Conservation (phyloP, 2,113 vertebrate species). For the Planiliza haematocheilus region DNA sequence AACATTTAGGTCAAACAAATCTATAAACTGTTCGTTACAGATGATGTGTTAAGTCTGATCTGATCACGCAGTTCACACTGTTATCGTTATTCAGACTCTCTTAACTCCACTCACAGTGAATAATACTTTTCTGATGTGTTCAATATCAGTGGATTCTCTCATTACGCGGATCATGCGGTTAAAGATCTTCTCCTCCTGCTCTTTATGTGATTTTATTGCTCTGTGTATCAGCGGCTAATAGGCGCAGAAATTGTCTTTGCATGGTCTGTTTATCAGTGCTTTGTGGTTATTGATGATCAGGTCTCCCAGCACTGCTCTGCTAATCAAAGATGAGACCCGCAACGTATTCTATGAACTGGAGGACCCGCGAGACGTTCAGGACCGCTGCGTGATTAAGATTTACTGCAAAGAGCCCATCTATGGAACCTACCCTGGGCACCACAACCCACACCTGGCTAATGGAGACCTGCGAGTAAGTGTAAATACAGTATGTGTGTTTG, state of each 20-base stretch:
- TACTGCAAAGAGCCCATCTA: conserved; percentile 96
- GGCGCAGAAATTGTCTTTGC: conserved; percentile 24
- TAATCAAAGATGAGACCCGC: conserved; percentile 97
- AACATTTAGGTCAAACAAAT: conserved; percentile 5
- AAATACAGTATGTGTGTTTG: background rate
- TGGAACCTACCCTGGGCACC: conserved; percentile 89
- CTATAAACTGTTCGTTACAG: background rate
- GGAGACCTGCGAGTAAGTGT: conserved; percentile 93
- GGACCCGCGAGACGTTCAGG: conserved; percentile 96
- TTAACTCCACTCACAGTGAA: background rate
- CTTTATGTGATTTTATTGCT: conserved; percentile 10
- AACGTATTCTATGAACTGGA: conserved; percentile 98
- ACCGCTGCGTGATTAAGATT: conserved; percentile 98
- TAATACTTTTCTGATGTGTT: conserved; percentile 38
- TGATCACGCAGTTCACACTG: background rate
- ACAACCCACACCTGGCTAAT: conserved; percentile 90
- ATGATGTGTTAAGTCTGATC: conserved; percentile 9
- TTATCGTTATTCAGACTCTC: background rate
- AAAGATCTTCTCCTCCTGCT: background rate
- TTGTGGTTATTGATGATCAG: conserved; percentile 81
- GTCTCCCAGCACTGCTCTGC: conserved; percentile 94
- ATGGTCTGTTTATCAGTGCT: conserved; percentile 13
- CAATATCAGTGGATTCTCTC: conserved; percentile 28
- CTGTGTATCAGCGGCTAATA: conserved; percentile 8
- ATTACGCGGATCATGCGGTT: background rate